Base-by-base conservation (phyloP, 1,140 invertebrate genomes). In the Drosophila tropicalis region DNA sequence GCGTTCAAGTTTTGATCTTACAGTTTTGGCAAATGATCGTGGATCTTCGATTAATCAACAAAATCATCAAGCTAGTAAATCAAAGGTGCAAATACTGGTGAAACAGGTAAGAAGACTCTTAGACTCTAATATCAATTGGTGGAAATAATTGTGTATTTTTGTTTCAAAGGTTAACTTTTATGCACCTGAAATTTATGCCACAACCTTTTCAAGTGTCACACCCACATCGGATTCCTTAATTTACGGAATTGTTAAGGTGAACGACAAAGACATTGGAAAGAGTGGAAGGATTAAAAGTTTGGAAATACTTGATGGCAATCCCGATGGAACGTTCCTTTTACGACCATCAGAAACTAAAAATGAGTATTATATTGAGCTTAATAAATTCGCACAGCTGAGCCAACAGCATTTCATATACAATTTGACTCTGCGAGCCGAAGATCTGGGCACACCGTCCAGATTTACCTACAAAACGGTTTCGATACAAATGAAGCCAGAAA, bases 271-370 rank as follows among this genome's bases (percentile, higher is more conserved):
- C 92, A 92, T 93, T 36, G 98, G 97, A 0, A 93, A 95, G 3
- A 96, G 97, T 91, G 98, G 98, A 0, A 93, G 96, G 79, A 96
- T 99, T 34, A 94, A 94, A 10, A 94, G 93, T 47, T 93, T 99
- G n/a, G 95, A 97, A 76, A 98, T 99, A 67, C 95, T 97, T 5
- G 96, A 96, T 55, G 97, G 97, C 0, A 97, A 98, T 92, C 95
- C 96, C 0, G 95, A 97, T 79, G 96, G 96, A 1, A 95, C 97
- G 92, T 98, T 98, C 91, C 94, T 96, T 13, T 94, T 98, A 54
- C 92, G 94, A 68, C 92, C 94, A 15, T 94, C 94, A 2, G 79
- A 93, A 40, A 94, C 94, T 66, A 90, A 93, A 1, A 94, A 95
- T 47, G 96, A 97, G 86, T 97, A 94, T 90, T 96, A 96, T 79